These are phyloP conservation scores for Lacanobia wlatinum DNA, from an alignment of 2,888 invertebrate genomes.

Conservation along the genomic window DNA sequence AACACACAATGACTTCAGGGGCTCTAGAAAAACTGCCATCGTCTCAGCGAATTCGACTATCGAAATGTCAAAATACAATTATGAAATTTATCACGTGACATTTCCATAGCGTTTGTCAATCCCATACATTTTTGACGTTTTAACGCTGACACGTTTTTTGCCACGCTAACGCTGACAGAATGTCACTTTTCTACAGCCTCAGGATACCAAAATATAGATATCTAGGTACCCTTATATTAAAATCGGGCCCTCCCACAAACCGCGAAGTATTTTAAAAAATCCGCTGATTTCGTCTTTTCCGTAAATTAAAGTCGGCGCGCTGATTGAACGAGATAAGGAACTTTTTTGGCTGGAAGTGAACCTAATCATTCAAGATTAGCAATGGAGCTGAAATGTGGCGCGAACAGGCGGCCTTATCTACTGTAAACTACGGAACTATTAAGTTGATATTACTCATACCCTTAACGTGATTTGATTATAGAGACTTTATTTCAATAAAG, in stretches of 20 bases:
- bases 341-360: constrained; percentile 38
- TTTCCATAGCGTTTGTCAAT: no score
- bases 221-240: not conserved
- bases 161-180: no score
- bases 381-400: constrained; percentile 28
- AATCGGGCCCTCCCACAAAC: constrained; percentile 7
- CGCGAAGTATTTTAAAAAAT: constrained; percentile 29
- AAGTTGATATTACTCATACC: not conserved
- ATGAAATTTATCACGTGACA: no score
- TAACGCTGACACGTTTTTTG: no score
- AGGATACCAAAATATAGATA: not conserved
- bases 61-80: no score
- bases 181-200: no score
- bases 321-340: constrained; percentile 54
- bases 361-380: constrained; percentile 56
- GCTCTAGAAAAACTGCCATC: no score
- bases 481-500: not conserved
- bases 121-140: no score
- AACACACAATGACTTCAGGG: not conserved
- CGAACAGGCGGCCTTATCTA: constrained; percentile 10
- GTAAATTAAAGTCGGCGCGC: constrained; percentile 46
- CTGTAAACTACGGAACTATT: constrained; percentile 13
- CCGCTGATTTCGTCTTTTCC: constrained; percentile 43
- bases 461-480: constrained; percentile 4
- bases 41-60: no score